A percentile compares a stretch with the other conserved stretches of the same genome.
Evolutionary conservation across 2,888 invertebrate genomes (phyloP).

Genomic region (Amiota minor): DNA sequence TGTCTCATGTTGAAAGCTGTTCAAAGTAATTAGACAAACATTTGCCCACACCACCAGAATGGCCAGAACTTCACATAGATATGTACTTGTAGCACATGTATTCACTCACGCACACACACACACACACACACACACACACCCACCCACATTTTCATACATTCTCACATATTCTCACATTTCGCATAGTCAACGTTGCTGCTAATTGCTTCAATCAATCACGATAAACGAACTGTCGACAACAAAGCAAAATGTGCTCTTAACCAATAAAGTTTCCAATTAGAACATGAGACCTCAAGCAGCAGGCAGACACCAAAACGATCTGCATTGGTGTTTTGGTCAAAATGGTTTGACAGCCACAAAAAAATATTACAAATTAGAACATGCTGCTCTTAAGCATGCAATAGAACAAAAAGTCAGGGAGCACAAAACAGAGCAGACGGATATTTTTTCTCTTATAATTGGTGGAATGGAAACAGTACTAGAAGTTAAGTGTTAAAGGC

Average conservation of each 20-base stretch:
- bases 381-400: slow-evolving; percentile 2
- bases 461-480: too few relatives aligned
- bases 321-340: background rate
- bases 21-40: slow-evolving; percentile 70
- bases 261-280: slow-evolving; percentile 10
- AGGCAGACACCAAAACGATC: background rate
- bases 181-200: slow-evolving; percentile 50
- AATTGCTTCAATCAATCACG: slow-evolving; percentile 71
- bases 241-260: background rate
- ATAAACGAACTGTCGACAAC: slow-evolving; percentile 40
- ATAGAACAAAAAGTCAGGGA: background rate
- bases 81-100: slow-evolving; percentile 13
- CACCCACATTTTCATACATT: slow-evolving; percentile 9
- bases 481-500: background rate
- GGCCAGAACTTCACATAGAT: slow-evolving; percentile 10
- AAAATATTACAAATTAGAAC: slow-evolving; percentile 16
- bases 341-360: background rate
- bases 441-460: too few relatives aligned
- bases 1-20: slow-evolving; percentile 68
- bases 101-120: slow-evolving; percentile 24
- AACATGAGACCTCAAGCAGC: background rate
- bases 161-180: slow-evolving; percentile 25
- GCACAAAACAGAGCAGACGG: too few relatives aligned
- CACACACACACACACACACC: slow-evolving; percentile 30
- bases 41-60: slow-evolving; percentile 51